phyloP scores from a whole-genome alignment of 2,797 vertebrate genomes.

The Neoniphon sammara region DNA sequence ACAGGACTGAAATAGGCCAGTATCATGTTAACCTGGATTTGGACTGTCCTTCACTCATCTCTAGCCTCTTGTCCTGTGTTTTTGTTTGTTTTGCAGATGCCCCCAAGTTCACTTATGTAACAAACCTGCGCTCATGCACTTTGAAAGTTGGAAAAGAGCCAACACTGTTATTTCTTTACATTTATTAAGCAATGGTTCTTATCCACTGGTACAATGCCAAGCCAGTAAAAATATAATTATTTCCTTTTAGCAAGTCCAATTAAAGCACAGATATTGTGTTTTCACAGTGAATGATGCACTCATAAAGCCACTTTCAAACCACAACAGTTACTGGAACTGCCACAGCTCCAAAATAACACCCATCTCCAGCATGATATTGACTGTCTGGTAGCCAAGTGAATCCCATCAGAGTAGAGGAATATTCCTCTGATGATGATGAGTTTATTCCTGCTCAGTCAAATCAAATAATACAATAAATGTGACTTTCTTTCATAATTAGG shows the following conservation, averaged over 20 bases:
- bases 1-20: not conserved
- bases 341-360: too few species aligned
- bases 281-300: not conserved
- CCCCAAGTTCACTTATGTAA: conserved; percentile 8
- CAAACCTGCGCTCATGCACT: not conserved
- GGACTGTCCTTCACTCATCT: not conserved
- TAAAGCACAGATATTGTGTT: not conserved
- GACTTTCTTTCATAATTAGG: too few species aligned
- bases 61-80: not conserved
- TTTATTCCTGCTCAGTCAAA: too few species aligned
- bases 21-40: not conserved
- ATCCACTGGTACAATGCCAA: not conserved
- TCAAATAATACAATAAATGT: too few species aligned
- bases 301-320: not conserved
- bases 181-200: not conserved
- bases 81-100: not conserved
- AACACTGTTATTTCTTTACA: not conserved
- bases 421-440: too few species aligned
- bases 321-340: not conserved
- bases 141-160: not conserved
- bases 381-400: too few species aligned
- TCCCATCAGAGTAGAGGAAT: too few species aligned
- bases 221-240: not conserved
- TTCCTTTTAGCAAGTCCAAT: not conserved
- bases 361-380: too few species aligned